These are phyloP conservation scores for Rhyacophila evoluta DNA, from an alignment of 2,888 invertebrate species.

Conservation along the genomic window DNA sequence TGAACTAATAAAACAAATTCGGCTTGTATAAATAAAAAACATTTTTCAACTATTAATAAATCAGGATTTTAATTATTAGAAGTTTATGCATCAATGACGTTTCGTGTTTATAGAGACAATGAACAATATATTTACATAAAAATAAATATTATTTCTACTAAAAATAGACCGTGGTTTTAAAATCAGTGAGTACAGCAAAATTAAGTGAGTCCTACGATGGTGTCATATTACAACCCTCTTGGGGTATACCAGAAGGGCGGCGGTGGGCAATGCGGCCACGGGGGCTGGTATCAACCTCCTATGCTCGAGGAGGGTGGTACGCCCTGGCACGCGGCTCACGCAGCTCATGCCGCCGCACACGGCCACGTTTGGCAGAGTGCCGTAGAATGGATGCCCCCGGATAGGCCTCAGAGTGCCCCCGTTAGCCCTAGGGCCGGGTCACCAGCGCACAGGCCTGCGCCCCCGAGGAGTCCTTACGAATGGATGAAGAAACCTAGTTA, in stretches of 20 bases:
- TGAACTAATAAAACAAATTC: too few species aligned
- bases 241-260: conserved; percentile 75
- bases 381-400: conserved; percentile 55
- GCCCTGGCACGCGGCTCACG: conserved; percentile 62
- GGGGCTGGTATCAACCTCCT: conserved; percentile 61
- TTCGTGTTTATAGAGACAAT: neutral
- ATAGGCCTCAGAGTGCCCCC: conserved; percentile 67
- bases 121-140: too few species aligned
- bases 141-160: too few species aligned
- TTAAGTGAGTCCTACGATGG: conserved; percentile 66
- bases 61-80: too few species aligned
- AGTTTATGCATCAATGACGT: too few species aligned
- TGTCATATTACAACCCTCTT: conserved; percentile 79
- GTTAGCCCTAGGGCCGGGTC: conserved; percentile 71
- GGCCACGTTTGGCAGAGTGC: conserved; percentile 65
- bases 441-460: conserved; percentile 70
- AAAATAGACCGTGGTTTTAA: too few species aligned
- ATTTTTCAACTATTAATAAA: too few species aligned
- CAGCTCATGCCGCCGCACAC: conserved; percentile 53
- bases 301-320: conserved; percentile 57
- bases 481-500: conserved; percentile 95
- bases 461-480: conserved; percentile 85
- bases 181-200: neutral
- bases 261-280: conserved; percentile 63
- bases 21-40: too few species aligned